phyloP scores from a whole-genome alignment of 2,888 invertebrate species.

The Pteria penguin region DNA sequence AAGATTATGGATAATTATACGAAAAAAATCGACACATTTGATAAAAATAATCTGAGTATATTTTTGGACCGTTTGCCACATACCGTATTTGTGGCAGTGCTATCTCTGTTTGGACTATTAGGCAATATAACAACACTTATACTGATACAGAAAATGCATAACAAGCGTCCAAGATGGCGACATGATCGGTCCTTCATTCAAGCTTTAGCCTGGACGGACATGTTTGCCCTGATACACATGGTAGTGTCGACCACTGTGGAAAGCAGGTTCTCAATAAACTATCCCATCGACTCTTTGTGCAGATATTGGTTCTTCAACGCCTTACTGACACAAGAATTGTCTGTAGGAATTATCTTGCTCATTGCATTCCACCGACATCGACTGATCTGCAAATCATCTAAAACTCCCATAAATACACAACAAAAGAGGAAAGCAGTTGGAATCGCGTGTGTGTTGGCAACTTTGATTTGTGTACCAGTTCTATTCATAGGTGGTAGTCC shows the following conservation, averaged over 20 bases:
- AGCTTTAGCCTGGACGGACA: not conserved
- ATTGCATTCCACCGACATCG: not conserved
- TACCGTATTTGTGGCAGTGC: not conserved
- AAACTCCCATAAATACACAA: not conserved
- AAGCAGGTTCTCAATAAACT: not conserved
- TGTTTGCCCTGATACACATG: not conserved
- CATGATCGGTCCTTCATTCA: not conserved
- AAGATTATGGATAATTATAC: no score
- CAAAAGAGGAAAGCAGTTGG: not conserved
- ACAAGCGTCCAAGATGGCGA: no score
- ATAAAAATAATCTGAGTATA: no score
- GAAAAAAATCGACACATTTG: no score
- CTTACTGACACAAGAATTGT: not conserved
- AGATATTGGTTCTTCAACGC: not conserved
- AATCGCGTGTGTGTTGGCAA: not conserved
- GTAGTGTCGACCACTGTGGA: not conserved
- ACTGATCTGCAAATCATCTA: not conserved
- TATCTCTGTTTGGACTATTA: not conserved
- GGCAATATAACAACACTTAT: not conserved
- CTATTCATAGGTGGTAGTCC: not conserved
- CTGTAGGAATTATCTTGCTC: not conserved
- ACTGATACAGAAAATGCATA: not conserved
- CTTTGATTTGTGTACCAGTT: not conserved
- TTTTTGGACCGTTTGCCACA: no score
- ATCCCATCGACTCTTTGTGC: not conserved